Conservation (phyloP, 2,888 invertebrate species). For the Lycophotia porphyrea region DNA sequence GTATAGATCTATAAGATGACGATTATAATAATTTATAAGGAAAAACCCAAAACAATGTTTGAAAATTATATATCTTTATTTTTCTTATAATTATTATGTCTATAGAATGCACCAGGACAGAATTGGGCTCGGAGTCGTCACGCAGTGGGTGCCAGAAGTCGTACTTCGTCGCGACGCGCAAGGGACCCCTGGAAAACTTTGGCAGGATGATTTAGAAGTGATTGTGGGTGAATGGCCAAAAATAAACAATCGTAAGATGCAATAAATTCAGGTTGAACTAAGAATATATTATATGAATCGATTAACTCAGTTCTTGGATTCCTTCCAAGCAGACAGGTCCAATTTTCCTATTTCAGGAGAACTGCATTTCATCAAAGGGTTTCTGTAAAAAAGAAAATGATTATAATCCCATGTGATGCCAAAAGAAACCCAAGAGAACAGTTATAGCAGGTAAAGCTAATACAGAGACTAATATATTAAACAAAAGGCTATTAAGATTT, state of each 20-base stretch:
- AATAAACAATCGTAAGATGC: too few relatives aligned
- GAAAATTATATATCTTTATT: not conserved
- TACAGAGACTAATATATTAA: not conserved
- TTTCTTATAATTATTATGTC: too few relatives aligned
- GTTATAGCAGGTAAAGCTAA: not conserved
- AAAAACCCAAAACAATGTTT: not conserved
- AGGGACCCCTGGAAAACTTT: not conserved
- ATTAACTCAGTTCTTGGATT: not conserved
- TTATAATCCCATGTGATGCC: not conserved
- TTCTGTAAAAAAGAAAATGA: not conserved
- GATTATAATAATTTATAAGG: too few relatives aligned
- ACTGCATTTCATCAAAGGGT: conserved; percentile 28
- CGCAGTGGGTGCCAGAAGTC: too few relatives aligned
- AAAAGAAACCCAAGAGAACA: not conserved
- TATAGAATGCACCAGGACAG: not conserved
- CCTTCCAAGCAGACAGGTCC: conserved; percentile 35
- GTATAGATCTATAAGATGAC: too few relatives aligned
- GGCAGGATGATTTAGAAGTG: not conserved
- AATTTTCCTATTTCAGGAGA: conserved; percentile 36
- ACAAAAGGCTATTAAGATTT: not conserved
- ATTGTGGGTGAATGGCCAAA: not conserved
- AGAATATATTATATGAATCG: not conserved
- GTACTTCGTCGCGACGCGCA: accelerated
- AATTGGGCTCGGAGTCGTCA: not conserved
- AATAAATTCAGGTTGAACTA: not conserved